Conservation (phyloP, 2,888 invertebrate genomes). For the Gymnocheta viridis region DNA sequence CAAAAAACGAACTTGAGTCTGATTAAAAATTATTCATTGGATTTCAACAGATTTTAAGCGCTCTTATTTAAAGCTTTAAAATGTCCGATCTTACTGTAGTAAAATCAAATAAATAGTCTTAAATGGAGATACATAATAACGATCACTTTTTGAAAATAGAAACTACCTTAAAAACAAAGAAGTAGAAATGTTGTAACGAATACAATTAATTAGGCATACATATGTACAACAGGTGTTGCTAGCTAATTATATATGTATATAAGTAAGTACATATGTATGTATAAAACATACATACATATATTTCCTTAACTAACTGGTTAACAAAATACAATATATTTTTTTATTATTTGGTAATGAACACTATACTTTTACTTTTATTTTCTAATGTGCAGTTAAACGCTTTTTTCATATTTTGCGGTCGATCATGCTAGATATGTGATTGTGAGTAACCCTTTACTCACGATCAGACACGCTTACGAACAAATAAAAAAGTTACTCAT, state of each 20-base stretch:
- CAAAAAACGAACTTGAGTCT: too few relatives aligned
- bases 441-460: neutral
- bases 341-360: conserved; percentile 57
- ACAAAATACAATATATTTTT: neutral
- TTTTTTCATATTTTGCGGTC: conserved; percentile 16
- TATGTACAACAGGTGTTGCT: conserved; percentile 21
- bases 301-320: neutral
- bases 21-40: too few relatives aligned
- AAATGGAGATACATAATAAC: neutral
- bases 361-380: conserved; percentile 65
- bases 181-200: neutral
- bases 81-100: too few relatives aligned
- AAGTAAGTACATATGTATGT: neutral
- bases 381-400: neutral
- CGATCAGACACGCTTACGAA: neutral
- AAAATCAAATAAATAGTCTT: too few relatives aligned
- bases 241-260: too few relatives aligned
- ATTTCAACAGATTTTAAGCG: too few relatives aligned
- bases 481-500: neutral
- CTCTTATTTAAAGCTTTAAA: too few relatives aligned
- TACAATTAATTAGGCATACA: neutral
- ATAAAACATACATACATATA: neutral
- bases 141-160: neutral
- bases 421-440: neutral
- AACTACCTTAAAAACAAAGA: neutral